Percentiles rank a stretch among this genome's conserved stretches.
phyloP scores from a whole-genome alignment of 2,888 invertebrate genomes.

The Drosophila helvetica region DNA sequence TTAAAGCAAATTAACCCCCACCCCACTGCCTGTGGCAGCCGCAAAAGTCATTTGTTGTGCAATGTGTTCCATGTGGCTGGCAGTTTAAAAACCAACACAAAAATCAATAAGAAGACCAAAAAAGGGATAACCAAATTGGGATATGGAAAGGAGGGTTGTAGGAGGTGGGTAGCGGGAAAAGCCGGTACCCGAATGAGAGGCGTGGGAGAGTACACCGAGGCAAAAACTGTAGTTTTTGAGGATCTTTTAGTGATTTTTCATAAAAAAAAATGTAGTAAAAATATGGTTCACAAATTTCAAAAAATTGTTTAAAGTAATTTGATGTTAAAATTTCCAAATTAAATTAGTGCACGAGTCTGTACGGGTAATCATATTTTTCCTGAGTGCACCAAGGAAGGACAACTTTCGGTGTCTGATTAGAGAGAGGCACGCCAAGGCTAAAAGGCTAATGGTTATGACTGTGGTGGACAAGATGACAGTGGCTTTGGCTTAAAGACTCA shows the following conservation, averaged over 20 bases:
- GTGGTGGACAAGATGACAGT: constrained; percentile 79
- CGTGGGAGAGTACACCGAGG: background rate
- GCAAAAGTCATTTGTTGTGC: constrained; percentile 82
- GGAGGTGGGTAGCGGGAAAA: no score
- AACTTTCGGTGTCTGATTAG: constrained; percentile 75
- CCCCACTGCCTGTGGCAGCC: constrained; percentile 41
- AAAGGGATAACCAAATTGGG: constrained; percentile 7
- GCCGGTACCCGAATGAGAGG: no score
- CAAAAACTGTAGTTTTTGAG: background rate
- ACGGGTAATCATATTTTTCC: no score
- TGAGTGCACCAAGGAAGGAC: background rate
- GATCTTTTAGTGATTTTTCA: background rate
- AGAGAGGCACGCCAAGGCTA: constrained; percentile 75
- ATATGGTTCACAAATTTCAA: rapidly evolving
- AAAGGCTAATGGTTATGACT: constrained; percentile 78
- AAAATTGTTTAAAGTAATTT: background rate
- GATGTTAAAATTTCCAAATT: no score
- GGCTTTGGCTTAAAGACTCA: constrained; percentile 63
- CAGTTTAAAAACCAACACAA: constrained; percentile 79
- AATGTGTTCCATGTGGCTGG: constrained; percentile 79
- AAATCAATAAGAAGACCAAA: constrained; percentile 64
- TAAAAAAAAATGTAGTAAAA: background rate
- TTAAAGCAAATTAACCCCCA: constrained; percentile 82
- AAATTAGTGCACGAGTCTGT: no score
- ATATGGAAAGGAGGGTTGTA: no score